Percentiles rank a stretch among this genome's conserved stretches.
phyloP scores from a whole-genome alignment of 2,797 vertebrate genomes.

The Potorous gilbertii region DNA sequence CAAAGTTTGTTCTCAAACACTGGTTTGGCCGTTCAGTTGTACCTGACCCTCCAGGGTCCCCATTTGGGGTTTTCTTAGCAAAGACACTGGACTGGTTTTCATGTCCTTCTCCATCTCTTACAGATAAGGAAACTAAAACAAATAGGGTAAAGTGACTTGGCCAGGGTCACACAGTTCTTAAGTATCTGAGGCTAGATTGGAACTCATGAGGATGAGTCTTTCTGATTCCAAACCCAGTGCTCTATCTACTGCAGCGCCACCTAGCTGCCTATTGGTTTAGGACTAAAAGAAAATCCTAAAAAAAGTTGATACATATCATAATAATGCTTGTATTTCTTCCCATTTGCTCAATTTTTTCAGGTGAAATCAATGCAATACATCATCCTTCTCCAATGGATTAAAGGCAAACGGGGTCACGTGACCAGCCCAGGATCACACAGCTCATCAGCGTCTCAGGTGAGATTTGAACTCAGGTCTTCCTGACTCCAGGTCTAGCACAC shows the following conservation, averaged over 20 bases:
- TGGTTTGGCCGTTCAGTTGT: neutral
- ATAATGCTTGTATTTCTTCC: slow-evolving; percentile 3
- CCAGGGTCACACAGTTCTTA: neutral
- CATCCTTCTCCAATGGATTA: neutral
- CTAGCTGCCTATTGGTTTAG: neutral
- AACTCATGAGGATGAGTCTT: neutral
- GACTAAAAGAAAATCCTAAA: neutral
- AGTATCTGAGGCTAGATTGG: neutral
- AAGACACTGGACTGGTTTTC: neutral
- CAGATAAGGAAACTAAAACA: neutral
- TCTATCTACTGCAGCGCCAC: neutral
- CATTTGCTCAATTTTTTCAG: slow-evolving; percentile 33
- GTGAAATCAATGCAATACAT: neutral
- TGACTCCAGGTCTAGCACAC: neutral
- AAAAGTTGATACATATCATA: neutral
- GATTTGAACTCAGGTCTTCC: neutral
- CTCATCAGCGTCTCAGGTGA: neutral
- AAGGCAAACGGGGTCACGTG: neutral
- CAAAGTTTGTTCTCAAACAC: neutral
- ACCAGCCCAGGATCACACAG: neutral
- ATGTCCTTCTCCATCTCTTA: neutral
- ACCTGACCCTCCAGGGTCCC: neutral
- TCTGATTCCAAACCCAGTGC: neutral
- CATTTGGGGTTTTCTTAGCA: neutral
- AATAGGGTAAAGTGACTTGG: neutral